Evolutionary conservation across 2,113 vertebrate species (phyloP).

Genomic region (Oreotragus oreotragus): DNA sequence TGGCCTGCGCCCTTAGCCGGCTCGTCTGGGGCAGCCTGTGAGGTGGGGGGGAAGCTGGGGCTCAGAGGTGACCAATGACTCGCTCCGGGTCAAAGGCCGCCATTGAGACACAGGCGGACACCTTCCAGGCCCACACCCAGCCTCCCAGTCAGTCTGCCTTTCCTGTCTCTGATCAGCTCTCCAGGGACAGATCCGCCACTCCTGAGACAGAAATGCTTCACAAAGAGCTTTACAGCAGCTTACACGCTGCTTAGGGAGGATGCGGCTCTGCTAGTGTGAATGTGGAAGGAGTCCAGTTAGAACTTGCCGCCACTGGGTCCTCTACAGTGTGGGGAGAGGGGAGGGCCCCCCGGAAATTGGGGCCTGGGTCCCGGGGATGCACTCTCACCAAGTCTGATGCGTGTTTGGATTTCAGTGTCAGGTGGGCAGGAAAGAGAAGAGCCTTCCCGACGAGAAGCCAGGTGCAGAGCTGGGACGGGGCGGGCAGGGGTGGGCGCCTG

Average conservation of each 20-base stretch:
- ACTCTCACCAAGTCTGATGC: background rate
- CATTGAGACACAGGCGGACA: background rate
- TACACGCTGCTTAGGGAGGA: background rate
- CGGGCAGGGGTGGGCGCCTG: background rate
- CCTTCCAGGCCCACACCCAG: background rate
- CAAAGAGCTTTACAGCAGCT: background rate
- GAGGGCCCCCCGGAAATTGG: background rate
- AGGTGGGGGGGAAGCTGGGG: background rate
- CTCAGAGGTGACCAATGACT: background rate
- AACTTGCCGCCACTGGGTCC: background rate
- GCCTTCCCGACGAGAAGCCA: background rate
- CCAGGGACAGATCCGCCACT: background rate
- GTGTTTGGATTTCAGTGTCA: background rate
- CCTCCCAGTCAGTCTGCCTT: background rate
- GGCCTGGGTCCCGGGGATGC: background rate
- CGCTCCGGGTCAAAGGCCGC: background rate
- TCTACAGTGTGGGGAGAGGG: background rate
- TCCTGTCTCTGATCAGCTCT: background rate
- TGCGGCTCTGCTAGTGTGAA: background rate
- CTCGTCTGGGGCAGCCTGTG: background rate
- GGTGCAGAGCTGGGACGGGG: background rate
- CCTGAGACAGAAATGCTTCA: background rate
- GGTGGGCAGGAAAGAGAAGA: background rate
- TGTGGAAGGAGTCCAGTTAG: background rate
- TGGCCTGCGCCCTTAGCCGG: rapidly evolving